Conservation (phyloP, 2,888 invertebrate species). For the Ctenicera cuprea region DNA sequence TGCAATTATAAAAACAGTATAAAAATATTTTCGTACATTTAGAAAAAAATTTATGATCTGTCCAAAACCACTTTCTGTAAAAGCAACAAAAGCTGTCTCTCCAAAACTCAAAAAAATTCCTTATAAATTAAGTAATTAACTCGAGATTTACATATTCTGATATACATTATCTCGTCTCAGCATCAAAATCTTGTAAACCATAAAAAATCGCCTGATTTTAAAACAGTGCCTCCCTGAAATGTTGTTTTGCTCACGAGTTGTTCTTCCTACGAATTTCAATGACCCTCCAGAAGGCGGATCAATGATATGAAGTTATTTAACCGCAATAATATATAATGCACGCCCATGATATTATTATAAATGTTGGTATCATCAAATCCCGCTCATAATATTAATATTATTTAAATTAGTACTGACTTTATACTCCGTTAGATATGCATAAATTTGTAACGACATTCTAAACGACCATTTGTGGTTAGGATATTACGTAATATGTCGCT, state of each 20-base stretch:
- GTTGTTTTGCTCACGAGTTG: constrained; percentile 50
- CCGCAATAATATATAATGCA: constrained; percentile 28
- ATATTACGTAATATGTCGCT: not conserved
- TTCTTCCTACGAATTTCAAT: constrained; percentile 65
- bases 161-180: not conserved
- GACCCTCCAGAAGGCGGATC: constrained; percentile 63
- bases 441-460: constrained; percentile 18
- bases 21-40: no score
- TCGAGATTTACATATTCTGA: not conserved
- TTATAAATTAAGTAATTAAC: not conserved
- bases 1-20: no score
- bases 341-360: constrained; percentile 26
- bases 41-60: no score
- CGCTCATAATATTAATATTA: constrained; percentile 26
- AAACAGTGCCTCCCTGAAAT: constrained; percentile 19
- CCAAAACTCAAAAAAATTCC: not conserved
- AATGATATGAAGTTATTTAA: constrained; percentile 35
- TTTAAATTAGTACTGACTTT: constrained; percentile 20
- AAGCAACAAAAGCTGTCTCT: no score
- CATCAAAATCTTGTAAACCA: not conserved
- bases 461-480: constrained; percentile 13
- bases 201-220: constrained; percentile 8
- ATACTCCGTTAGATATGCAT: constrained; percentile 28
- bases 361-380: constrained; percentile 11
- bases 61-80: no score